These are phyloP conservation scores for Gila robusta DNA, from an alignment of 2,797 vertebrate species.

Conservation along the genomic window DNA sequence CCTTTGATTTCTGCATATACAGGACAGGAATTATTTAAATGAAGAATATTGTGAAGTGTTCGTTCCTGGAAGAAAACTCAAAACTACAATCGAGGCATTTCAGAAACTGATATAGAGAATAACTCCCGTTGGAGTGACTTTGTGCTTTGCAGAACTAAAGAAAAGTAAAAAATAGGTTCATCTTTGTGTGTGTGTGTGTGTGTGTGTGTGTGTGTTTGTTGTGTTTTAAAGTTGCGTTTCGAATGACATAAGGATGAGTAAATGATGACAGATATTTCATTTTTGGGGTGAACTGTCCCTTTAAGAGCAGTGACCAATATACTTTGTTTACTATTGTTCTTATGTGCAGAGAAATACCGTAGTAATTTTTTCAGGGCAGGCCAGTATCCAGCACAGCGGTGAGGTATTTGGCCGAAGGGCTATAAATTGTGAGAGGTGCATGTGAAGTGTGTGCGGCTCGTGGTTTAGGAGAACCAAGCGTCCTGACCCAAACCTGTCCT, in stretches of 20 bases:
- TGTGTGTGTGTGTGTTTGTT: no score
- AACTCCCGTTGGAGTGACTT: neutral
- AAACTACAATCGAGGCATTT: neutral
- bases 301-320: neutral
- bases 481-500: slow-evolving; percentile 30
- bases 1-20: neutral
- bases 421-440: slow-evolving; percentile 70
- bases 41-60: neutral
- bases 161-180: no score
- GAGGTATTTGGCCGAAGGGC: slow-evolving; percentile 76
- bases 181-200: no score
- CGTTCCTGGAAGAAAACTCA: neutral
- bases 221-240: neutral
- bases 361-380: slow-evolving; percentile 73
- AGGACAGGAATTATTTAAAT: neutral
- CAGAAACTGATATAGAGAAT: neutral
- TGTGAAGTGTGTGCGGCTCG: slow-evolving; percentile 61
- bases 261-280: neutral
- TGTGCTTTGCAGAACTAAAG: neutral
- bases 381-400: slow-evolving; percentile 70
- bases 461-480: slow-evolving; percentile 29
- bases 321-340: slow-evolving; percentile 36
- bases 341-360: slow-evolving; percentile 21
- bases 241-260: neutral
- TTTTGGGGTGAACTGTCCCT: neutral